These are phyloP conservation scores for Toxotes jaculatrix DNA, from an alignment of 2,113 vertebrate genomes.

Conservation along the genomic window DNA sequence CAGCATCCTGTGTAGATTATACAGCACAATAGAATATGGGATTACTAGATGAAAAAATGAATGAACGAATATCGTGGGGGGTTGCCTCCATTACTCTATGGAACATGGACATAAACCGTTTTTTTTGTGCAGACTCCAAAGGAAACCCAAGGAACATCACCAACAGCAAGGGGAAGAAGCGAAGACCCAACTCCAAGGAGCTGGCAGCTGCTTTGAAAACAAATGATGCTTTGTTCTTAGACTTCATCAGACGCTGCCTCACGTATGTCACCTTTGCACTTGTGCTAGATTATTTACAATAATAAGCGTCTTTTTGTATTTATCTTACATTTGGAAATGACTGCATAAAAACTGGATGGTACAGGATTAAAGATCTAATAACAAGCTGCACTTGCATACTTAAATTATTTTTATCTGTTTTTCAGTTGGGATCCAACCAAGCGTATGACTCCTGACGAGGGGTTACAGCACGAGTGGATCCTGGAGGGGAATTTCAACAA, in stretches of 20 bases:
- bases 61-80: neutral
- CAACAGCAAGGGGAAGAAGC: constrained; percentile 92
- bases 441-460: constrained; percentile 93
- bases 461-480: constrained; percentile 91
- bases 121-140: constrained; percentile 88
- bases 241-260: constrained; percentile 91
- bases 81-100: neutral
- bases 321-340: neutral
- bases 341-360: neutral
- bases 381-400: neutral
- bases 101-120: neutral
- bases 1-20: neutral
- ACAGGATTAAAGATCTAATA: neutral
- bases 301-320: neutral
- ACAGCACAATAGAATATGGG: neutral
- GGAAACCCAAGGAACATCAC: constrained; percentile 90
- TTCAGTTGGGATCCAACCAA: constrained; percentile 93
- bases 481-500: constrained; percentile 86
- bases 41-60: neutral
- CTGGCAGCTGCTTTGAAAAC: constrained; percentile 89
- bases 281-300: neutral
- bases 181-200: constrained; percentile 90
- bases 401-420: constrained; percentile 22
- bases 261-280: constrained; percentile 79
- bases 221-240: constrained; percentile 88